A percentile compares a stretch with the other conserved stretches of the same genome.
Conservation (phyloP, 2,113 vertebrate genomes). For the Chlorodrepanis virens region DNA sequence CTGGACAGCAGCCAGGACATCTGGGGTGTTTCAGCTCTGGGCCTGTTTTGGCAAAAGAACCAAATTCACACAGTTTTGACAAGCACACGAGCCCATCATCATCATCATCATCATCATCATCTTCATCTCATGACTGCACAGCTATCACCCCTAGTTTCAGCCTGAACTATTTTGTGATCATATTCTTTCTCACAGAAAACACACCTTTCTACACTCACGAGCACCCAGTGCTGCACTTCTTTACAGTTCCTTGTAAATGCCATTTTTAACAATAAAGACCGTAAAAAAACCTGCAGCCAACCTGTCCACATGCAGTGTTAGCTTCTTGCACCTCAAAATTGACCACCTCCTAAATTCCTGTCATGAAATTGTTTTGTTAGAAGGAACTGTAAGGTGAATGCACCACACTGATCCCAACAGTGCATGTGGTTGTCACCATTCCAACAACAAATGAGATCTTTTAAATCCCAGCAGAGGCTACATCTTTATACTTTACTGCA, state of each 20-base stretch:
- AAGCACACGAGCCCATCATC: neutral
- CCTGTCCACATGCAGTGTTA: fast-evolving
- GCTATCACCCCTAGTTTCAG: neutral
- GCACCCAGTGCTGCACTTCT: neutral
- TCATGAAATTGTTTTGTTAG: neutral
- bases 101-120: neutral
- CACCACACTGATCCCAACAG: fast-evolving
- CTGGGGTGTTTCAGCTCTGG: neutral
- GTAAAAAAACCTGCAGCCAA: neutral
- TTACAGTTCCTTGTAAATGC: neutral
- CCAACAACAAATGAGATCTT: neutral
- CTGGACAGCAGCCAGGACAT: neutral
- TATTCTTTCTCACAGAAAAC: neutral
- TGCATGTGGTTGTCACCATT: neutral
- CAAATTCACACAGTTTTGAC: fast-evolving
- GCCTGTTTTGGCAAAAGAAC: neutral
- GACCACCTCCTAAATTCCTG: neutral
- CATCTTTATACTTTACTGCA: neutral
- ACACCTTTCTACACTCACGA: fast-evolving
- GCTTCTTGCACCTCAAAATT: neutral
- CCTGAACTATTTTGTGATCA: neutral
- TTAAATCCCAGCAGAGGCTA: neutral
- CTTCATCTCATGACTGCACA: neutral
- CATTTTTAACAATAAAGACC: neutral
- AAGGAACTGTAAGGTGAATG: neutral